A percentile compares a stretch with the other conserved stretches of the same genome.
Evolutionary conservation across 1,140 invertebrate genomes (phyloP).

Genomic region (Drosophila arizonae): DNA sequence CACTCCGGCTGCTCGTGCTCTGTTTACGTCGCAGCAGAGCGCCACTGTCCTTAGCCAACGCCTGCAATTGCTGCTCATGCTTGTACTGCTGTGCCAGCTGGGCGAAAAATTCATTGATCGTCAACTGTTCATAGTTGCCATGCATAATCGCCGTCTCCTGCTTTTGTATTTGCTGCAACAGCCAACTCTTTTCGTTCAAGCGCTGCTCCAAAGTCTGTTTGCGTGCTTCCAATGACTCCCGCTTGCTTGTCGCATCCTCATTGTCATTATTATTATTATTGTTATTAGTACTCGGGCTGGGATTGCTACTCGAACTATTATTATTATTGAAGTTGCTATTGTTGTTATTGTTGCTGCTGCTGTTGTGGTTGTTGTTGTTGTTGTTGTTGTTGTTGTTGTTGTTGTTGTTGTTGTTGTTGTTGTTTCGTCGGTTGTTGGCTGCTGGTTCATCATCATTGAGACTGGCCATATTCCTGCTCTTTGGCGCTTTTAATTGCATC

Average conservation of each 20-base stretch:
- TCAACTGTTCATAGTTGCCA: conserved; percentile 78
- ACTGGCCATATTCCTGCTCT: conserved; percentile 74
- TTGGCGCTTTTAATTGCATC: conserved; percentile 76
- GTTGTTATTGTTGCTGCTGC: conserved; percentile 51
- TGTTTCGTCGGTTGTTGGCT: conserved; percentile 58
- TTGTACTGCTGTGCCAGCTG: conserved; percentile 75
- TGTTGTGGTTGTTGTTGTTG: conserved; percentile 28
- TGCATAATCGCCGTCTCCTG: conserved; percentile 75
- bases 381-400: conserved; percentile 47
- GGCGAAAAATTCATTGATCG: conserved; percentile 73
- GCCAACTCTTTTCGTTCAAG: conserved; percentile 76
- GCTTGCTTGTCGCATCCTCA: conserved; percentile 58
- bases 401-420: conserved; percentile 42
- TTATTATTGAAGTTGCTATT: conserved; percentile 38
- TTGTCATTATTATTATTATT: conserved; percentile 67
- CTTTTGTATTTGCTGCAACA: conserved; percentile 78
- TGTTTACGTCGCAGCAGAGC: conserved; percentile 62
- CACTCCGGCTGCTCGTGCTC: conserved; percentile 59
- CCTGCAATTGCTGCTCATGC: conserved; percentile 65
- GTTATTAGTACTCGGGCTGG: conserved; percentile 37
- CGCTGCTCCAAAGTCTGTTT: conserved; percentile 68
- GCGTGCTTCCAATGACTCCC: conserved; percentile 67
- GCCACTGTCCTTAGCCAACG: conserved; percentile 46
- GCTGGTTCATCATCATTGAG: conserved; percentile 72
- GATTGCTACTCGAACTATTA: conserved; percentile 43